These are phyloP conservation scores for Amorpha juglandis DNA, from an alignment of 2,888 invertebrate species.

Conservation along the genomic window DNA sequence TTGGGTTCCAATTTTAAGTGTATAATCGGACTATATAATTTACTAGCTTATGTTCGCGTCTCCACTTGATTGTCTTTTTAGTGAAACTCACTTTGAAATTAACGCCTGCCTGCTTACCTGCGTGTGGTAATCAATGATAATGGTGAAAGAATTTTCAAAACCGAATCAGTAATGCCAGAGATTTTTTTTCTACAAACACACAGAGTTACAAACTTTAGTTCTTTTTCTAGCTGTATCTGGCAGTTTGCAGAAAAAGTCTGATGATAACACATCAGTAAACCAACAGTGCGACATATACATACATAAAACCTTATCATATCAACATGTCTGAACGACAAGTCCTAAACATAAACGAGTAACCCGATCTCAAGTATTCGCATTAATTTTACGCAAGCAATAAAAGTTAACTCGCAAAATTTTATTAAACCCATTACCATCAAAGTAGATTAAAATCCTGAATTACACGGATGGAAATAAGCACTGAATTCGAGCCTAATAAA, in stretches of 20 bases:
- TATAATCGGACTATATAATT: too few relatives aligned
- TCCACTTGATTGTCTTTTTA: too few relatives aligned
- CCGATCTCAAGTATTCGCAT: background rate
- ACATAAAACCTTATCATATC: background rate
- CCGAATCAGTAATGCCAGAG: too few relatives aligned
- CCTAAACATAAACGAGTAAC: background rate
- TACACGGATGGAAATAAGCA: constrained; percentile 10
- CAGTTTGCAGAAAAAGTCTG: background rate
- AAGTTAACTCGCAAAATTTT: constrained; percentile 21
- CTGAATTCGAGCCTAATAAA: constrained; percentile 15
- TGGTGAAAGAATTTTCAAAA: too few relatives aligned
- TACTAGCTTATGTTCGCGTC: too few relatives aligned
- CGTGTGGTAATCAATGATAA: too few relatives aligned
- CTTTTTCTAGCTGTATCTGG: too few relatives aligned
- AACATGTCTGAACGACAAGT: background rate
- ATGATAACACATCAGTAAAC: background rate
- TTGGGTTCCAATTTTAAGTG: too few relatives aligned
- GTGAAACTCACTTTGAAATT: too few relatives aligned
- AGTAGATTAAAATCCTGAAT: constrained; percentile 3
- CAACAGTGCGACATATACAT: background rate
- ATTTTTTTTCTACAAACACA: too few relatives aligned
- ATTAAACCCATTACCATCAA: constrained; percentile 2
- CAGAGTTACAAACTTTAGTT: too few relatives aligned
- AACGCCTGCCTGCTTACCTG: too few relatives aligned
- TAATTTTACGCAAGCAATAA: constrained; percentile 1